Conservation (phyloP, 1,140 invertebrate species). For the Nylanderia fulva region DNA sequence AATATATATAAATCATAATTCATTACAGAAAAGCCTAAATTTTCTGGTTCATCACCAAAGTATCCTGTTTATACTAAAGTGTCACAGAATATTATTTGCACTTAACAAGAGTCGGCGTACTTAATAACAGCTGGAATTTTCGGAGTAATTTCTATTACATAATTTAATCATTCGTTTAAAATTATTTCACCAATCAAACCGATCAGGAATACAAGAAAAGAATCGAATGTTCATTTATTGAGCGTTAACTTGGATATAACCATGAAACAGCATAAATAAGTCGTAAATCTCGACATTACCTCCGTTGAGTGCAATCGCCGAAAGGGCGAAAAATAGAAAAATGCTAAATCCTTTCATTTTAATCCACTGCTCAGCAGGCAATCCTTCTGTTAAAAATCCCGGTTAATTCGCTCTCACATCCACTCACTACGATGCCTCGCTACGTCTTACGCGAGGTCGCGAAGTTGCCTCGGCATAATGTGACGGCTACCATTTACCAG, state of each 20-base stretch:
- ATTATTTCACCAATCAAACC: neutral
- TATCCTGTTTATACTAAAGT: slow-evolving; percentile 3
- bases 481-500: slow-evolving; percentile 37
- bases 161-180: neutral
- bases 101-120: neutral
- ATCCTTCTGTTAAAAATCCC: slow-evolving; percentile 53
- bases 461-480: slow-evolving; percentile 47
- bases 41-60: neutral
- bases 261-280: neutral
- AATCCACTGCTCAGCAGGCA: slow-evolving; percentile 2
- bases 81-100: too few relatives aligned
- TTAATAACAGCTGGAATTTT: slow-evolving; percentile 8
- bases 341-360: slow-evolving; percentile 87
- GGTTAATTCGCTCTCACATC: slow-evolving; percentile 45
- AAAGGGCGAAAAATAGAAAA: slow-evolving; percentile 86
- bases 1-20: neutral
- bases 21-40: neutral
- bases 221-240: neutral
- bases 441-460: neutral
- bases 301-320: slow-evolving; percentile 86
- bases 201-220: neutral
- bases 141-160: neutral
- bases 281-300: slow-evolving; percentile 83
- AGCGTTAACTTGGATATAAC: neutral
- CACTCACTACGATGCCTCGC: slow-evolving; percentile 51